These are phyloP conservation scores for Mactra quadrangularis DNA, from an alignment of 1,140 invertebrate species.

Conservation along the genomic window DNA sequence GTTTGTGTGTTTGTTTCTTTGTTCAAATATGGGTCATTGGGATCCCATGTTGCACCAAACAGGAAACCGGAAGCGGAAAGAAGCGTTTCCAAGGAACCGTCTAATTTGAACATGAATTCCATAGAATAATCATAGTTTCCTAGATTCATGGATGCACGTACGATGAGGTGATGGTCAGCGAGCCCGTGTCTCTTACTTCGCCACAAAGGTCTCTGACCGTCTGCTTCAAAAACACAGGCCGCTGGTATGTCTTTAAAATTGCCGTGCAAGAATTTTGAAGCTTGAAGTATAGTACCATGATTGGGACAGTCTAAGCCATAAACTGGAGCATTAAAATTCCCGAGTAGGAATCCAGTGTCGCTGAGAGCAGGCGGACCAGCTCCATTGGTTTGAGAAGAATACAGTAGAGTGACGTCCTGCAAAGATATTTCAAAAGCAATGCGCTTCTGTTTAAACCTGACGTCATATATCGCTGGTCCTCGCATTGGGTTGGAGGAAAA, in stretches of 20 bases:
- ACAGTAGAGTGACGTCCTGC: conserved; percentile 53
- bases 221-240: conserved; percentile 55
- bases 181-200: conserved; percentile 22
- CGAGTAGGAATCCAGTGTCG: conserved; percentile 38
- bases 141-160: conserved; percentile 55
- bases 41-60: conserved; percentile 51
- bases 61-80: conserved; percentile 54
- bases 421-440: conserved; percentile 59
- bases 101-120: conserved; percentile 42
- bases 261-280: neutral
- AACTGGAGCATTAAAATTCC: conserved; percentile 29
- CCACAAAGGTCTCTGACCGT: conserved; percentile 50
- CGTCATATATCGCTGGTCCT: conserved; percentile 46
- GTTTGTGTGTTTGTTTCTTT: conserved; percentile 24
- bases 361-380: conserved; percentile 23
- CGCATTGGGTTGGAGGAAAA: conserved; percentile 35
- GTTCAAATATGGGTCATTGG: conserved; percentile 28
- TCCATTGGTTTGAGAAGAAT: conserved; percentile 45
- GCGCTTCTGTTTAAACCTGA: conserved; percentile 42
- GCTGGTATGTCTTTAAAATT: neutral
- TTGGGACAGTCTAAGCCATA: conserved; percentile 55
- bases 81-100: conserved; percentile 39
- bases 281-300: neutral
- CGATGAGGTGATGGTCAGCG: conserved; percentile 40
- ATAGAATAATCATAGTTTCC: conserved; percentile 59